Percentiles rank a stretch among this genome's conserved stretches.
Evolutionary conservation across 2,113 vertebrate genomes (phyloP).

Genomic region (Xenopus borealis): DNA sequence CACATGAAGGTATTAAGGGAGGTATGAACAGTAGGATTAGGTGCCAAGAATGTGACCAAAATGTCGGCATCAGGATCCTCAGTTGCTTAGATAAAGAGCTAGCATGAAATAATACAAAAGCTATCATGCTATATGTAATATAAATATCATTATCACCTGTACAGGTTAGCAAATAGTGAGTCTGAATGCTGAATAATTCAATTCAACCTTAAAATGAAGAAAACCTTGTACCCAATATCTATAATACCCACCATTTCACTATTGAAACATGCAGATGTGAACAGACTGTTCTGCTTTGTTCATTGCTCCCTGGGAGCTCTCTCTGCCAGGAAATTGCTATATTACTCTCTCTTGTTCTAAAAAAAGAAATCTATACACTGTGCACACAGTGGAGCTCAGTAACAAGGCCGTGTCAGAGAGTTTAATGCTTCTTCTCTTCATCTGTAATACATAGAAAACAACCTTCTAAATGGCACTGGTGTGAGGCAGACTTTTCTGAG

Average conservation of each 20-base stretch:
- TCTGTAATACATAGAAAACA: background rate
- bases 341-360: background rate
- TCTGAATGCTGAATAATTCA: too few relatives aligned
- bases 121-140: too few relatives aligned
- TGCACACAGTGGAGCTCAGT: background rate
- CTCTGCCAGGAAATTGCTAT: conserved; percentile 1
- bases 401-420: background rate
- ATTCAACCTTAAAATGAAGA: too few relatives aligned
- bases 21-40: too few relatives aligned
- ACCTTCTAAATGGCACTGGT: background rate
- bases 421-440: conserved; percentile 3
- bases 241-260: background rate
- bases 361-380: conserved; percentile 1
- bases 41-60: too few relatives aligned
- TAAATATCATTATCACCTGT: too few relatives aligned
- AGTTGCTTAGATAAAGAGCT: too few relatives aligned
- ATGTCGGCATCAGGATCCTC: too few relatives aligned
- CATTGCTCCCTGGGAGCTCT: background rate
- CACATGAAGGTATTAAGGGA: too few relatives aligned
- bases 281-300: conserved; percentile 7
- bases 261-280: conserved; percentile 22
- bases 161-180: too few relatives aligned
- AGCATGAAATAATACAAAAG: too few relatives aligned
- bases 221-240: background rate
- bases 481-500: background rate